These are phyloP conservation scores for Pentalonia nigronervosa DNA, from an alignment of 1,140 invertebrate genomes.

Conservation along the genomic window DNA sequence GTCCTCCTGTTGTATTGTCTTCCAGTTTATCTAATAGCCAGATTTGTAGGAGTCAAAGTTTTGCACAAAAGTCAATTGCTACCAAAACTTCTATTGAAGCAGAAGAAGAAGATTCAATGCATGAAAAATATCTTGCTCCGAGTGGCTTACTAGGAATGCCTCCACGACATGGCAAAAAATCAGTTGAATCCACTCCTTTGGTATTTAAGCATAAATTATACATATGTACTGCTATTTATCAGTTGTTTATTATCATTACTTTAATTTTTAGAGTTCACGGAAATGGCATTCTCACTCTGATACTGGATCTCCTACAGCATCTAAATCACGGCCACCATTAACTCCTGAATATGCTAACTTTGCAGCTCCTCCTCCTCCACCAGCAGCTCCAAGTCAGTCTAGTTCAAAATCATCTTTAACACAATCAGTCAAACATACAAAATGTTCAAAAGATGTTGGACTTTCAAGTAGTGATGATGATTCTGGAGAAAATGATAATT, in stretches of 20 bases:
- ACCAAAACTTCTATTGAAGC: constrained; percentile 36
- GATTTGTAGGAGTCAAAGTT: constrained; percentile 61
- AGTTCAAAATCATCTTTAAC: constrained; percentile 58
- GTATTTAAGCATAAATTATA: constrained; percentile 27
- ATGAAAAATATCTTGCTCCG: constrained; percentile 76
- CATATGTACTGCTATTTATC: neutral
- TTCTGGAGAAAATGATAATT: constrained; percentile 59
- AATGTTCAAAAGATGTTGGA: constrained; percentile 59
- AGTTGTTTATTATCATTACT: neutral
- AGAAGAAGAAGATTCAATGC: constrained; percentile 78
- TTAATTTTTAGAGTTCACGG: constrained; percentile 47
- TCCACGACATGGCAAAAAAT: constrained; percentile 62
- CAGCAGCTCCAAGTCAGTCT: constrained; percentile 44
- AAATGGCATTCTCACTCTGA: constrained; percentile 57
- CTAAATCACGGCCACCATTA: constrained; percentile 36
- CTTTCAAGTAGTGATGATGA: constrained; percentile 61
- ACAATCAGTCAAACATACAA: constrained; percentile 9
- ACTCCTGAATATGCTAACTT: constrained; percentile 62
- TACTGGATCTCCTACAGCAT: constrained; percentile 52
- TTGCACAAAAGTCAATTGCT: constrained; percentile 61
- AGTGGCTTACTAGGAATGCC: constrained; percentile 58
- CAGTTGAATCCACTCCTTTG: constrained; percentile 65
- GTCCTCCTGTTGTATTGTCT: constrained; percentile 58
- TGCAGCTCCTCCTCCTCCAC: constrained; percentile 61
- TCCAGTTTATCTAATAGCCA: constrained; percentile 61